Base-by-base conservation (phyloP, 2,113 vertebrate species). In the Rhynchomys soricoides region DNA sequence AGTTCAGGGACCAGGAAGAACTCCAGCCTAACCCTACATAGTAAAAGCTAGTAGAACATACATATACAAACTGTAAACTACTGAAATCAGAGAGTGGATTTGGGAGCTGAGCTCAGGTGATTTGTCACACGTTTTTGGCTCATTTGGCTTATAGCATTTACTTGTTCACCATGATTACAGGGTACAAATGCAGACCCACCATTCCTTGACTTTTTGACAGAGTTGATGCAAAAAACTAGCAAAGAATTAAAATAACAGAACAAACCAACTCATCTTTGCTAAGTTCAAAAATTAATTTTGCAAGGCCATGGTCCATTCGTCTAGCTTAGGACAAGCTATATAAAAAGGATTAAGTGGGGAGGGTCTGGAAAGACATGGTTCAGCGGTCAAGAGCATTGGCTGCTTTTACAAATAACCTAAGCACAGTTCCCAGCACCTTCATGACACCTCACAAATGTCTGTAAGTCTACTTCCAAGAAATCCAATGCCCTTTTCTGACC, bases 1-100 rank as follows among this genome's bases (percentile, higher is more conserved):
- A 98, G 98, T 98, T 95, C 85, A 95, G 89, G 15, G 0, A 1
- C 73, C 91, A 87, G 3, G 26, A 73, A 50, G 75, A 95, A 93
- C 31, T 93, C 74, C 94, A 90, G 91, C 71, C 86, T 96, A 75
- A 93, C 77, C 40, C 86, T 96, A 52, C 40, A 79, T n/a, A 59
- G 31, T 90, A n/a, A 94, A 95, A 95, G 50, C 57, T 78, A 77
- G 87, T 95, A 73, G 57, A 93, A 77, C 66, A 92, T 55, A 93
- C 37, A 92, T 17, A 93, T 70, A 81, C 5, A 89, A 94, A 66
- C 43, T 93, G 48, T n/a, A 31, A 89, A 90, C 52, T 88, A 7
- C 37, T 73, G 78, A 89, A 93, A 19, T 89, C 40, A 89, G 52
- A 16, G 29, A 59, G 52, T 94, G 45, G 79, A 90, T 90, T 77